Evolutionary conservation across 2,113 vertebrate species (phyloP), one percentile per base, ranked within the genome.

Genomic region (Pseudois nayaur): DNA sequence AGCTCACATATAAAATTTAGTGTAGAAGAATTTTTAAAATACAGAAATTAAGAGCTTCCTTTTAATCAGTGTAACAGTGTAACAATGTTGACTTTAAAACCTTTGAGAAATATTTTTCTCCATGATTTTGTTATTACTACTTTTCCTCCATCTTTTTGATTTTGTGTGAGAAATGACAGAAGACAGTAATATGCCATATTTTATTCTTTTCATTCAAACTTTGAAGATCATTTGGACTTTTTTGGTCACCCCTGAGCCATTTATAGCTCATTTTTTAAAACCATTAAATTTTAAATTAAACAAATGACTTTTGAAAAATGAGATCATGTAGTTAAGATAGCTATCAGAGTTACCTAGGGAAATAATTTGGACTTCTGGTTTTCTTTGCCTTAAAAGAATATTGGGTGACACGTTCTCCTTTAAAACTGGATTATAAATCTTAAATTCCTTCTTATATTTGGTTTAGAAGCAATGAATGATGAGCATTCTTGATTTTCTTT

Each of bases 351-450:
- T 95, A 36, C n/a, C 9, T 40, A 76, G 5, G 12, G 31, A 90
- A 62, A 62, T 97, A 79, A 36, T 97, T 96, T 90, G 87, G 31
- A 48, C 95, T 89, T 96, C 33, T 95, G 3, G 0, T 74, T 96
- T 98, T 19, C 33, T 83, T 95, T 92, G 23, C 60, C 76, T 86
- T 89, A 89, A 97, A 96, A 91, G n/a, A 84, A 96, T 74, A 17
- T 74, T 86, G n/a, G 12, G 23, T 88, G 7, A 67, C 96, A 45
- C 25, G 23, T 40, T 92, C 13, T 87, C 10, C 55, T 82, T 96
- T 93, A 94, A 94, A 95, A 67, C 29, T 78, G 85, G 7, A 92
- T 92, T 93, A 71, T 95, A 36, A 89, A n/a, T 96, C 94, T 92
- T 89, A 50, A 36, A 94, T 91, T 93, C 23, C 94, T 95, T 95